Evolutionary conservation across 2,797 vertebrate species (phyloP), one percentile per base, ranked within the genome.

Genomic region (Yasuhikotakia modesta): DNA sequence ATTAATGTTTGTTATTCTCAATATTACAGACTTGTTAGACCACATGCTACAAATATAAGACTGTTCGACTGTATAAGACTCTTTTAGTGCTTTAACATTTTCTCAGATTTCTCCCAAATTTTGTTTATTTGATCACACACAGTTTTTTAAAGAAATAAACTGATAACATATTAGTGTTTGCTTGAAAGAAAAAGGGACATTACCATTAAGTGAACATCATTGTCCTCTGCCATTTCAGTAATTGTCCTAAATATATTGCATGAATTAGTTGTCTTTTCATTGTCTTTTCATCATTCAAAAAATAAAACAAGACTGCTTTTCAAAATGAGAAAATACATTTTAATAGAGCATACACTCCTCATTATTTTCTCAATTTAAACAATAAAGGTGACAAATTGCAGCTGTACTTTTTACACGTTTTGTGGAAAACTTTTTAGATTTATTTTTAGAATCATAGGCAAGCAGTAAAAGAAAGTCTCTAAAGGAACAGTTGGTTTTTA

Each of bases 381-480:
- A 75, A 27, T 39, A 61, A 12, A 35, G 22, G 17, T 22, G 32
- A 58, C 17, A 17, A 57, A 16, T 27, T 78, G 24, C 57, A 64
- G 57, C 14, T 66, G 45, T 58, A 12, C 46, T 1, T 17, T 79
- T 48, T 43, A 17, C 16, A 39, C 2, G 21, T 1, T 70, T 70
- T 39, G 48, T 39, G 57, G 6, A 32, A 71, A 21, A 12, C 48
- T n/a, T n/a, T n/a, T n/a, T n/a, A n/a, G n/a, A n/a, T n/a, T n/a
- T 74, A 78, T 81, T 70, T 63, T 32, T 74, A 48, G 66, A 73
- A 81, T 73, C 50, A 50, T 57, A 73, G 6, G 63, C 66, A 22
- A 57, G 46, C 53, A 74, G 24, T 53, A 55, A 7, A 60, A 6
- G 12, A 73, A 66, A n/a, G 22, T 22, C 46, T 22, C 73, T 35